phyloP scores from a whole-genome alignment of 2,888 invertebrate genomes.

The Eurois occulta region DNA sequence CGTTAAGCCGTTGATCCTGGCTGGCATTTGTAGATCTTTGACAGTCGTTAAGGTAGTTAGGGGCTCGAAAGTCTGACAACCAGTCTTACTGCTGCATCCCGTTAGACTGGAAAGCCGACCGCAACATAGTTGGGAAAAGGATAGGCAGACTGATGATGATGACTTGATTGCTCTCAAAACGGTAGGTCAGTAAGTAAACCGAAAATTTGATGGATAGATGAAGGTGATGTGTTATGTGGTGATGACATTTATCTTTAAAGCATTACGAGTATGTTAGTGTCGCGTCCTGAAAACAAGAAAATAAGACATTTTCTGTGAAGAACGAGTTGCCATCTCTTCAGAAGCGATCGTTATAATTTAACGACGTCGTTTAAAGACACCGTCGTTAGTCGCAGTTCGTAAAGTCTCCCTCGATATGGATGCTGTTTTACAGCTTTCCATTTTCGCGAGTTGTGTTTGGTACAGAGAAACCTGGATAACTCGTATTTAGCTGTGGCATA shows the following conservation, averaged over 20 bases:
- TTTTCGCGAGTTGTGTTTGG: constrained; percentile 50
- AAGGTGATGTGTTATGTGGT: no score
- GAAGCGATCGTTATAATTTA: constrained; percentile 42
- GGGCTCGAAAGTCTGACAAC: no score
- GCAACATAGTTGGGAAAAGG: no score
- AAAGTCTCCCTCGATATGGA: constrained; percentile 52
- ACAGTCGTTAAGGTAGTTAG: no score
- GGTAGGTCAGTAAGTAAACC: background rate
- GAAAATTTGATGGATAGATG: background rate
- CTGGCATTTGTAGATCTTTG: no score
- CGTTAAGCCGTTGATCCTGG: no score
- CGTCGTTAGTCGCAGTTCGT: constrained; percentile 58
- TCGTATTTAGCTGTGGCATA: background rate
- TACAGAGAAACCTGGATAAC: constrained; percentile 21
- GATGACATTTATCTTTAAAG: background rate
- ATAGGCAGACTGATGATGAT: no score
- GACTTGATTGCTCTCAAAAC: no score
- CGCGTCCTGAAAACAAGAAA: background rate
- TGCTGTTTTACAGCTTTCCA: constrained; percentile 54
- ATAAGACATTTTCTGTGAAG: background rate
- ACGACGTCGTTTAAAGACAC: constrained; percentile 46
- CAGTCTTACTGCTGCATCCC: no score
- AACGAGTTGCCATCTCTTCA: constrained; percentile 9
- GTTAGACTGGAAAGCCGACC: no score
- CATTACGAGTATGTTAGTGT: background rate